Percentiles rank a stretch among this genome's conserved stretches.
phyloP scores from a whole-genome alignment of 2,797 vertebrate species.

The Rhinophrynus dorsalis region DNA sequence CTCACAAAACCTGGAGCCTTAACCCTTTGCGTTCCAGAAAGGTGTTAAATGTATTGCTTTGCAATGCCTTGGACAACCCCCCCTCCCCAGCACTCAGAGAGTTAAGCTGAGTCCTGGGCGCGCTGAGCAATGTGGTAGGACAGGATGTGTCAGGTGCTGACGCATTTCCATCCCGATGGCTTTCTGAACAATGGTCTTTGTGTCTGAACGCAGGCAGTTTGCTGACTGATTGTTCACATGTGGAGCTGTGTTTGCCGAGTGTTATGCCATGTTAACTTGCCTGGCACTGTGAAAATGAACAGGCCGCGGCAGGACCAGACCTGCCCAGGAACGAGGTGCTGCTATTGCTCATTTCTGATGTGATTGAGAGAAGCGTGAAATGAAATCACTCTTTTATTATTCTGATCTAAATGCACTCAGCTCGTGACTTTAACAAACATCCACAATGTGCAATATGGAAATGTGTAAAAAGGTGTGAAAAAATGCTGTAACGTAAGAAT shows the following conservation, averaged over 20 bases:
- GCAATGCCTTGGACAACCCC: too few relatives aligned
- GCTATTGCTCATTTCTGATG: background rate
- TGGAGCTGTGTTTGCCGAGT: conserved; percentile 1
- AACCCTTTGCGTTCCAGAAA: too few relatives aligned
- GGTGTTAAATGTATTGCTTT: too few relatives aligned
- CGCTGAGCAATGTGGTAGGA: background rate
- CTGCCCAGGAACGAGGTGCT: background rate
- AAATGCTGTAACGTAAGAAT: too few relatives aligned
- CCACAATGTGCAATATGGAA: too few relatives aligned
- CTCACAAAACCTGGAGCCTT: too few relatives aligned
- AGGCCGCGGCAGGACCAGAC: background rate
- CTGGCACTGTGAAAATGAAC: background rate
- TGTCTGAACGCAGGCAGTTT: conserved; percentile 2
- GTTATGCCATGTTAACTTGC: background rate
- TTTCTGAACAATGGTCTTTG: conserved; percentile 24
- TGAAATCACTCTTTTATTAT: too few relatives aligned
- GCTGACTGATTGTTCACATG: conserved; percentile 17
- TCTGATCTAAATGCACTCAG: too few relatives aligned
- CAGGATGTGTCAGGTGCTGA: background rate
- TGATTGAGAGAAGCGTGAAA: background rate
- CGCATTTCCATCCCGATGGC: conserved; percentile 6
- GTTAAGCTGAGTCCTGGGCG: too few relatives aligned
- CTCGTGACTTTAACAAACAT: too few relatives aligned
- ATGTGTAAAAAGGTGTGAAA: too few relatives aligned
- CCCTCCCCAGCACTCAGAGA: too few relatives aligned